Evolutionary conservation across 2,888 invertebrate species (phyloP), one percentile per base, ranked within the genome.

Genomic region (Acrobasis repandana): DNA sequence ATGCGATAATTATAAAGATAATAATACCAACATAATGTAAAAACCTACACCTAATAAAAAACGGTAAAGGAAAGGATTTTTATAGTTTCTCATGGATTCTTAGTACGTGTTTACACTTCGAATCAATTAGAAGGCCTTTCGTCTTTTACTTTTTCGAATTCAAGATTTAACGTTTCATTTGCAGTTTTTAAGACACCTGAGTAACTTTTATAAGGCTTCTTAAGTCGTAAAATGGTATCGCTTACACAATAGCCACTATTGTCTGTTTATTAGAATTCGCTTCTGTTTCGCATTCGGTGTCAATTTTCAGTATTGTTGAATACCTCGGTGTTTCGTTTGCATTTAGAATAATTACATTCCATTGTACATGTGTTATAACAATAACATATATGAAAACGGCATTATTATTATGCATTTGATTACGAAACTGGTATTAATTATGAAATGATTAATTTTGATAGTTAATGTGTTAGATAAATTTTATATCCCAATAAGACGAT

Each of bases 221-320:
- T 86, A 87, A 91, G 90, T 90, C 87, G 88, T 90, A 87, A 85
- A 87, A 87, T 76, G 76, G 85, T 88, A 87, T 91, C 90, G 78
- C 80, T 91, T 86, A 85, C 90, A 88, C 87, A 89, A 86, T 87
- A 86, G 83, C 83, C 75, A 80, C 82, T 84, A 86, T 88, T 88
- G 86, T 86, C 80, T 84, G 85, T 85, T 86, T 79, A 80, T 85
- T 79, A 75, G 72, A 78, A 82, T 79, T 79, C 78, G 79, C 74
- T 73, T 73, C 77, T 54, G 54, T 76, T 74, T 75, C 74, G 79
- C 76, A 67, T 68, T 68, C 67, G 75, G 68, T 71, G 73, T 75
- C 73, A 73, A 70, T 75, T 76, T 71, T 68, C 73, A 36, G 49
- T 48, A 36, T 58, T 73, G 73, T 74, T 71, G 69, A 68, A 70